Evolutionary conservation across 2,888 invertebrate genomes (phyloP), one percentile per base, ranked within the genome.

Genomic region (Nesidiocoris tenuis): DNA sequence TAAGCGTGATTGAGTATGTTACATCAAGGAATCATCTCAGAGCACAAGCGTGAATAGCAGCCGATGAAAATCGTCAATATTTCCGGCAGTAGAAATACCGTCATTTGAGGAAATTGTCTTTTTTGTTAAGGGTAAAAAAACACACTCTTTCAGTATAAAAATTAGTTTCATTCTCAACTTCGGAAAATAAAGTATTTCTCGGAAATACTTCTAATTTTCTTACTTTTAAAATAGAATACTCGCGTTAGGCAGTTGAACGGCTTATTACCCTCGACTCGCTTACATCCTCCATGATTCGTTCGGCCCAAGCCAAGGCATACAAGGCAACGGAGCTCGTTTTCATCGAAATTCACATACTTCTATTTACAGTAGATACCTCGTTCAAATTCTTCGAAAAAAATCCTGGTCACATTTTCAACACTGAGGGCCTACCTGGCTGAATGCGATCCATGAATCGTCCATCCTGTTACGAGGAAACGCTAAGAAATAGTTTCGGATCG

Each of bases 111-210:
- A 39, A 39, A 39, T 39, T 12, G 39, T 12, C 39, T 39, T 39
- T 39, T 39, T 39, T 39, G 12, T 7, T 39, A 39, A 3, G n/a
- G 39, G 57, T 59, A 57, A 59, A 59, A 56, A 59, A 56, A 70
- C 70, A 24, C 70, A 59, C 70, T 70, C 59, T 55, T 23, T 59
- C 70, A 67, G 70, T 70, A 70, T 70, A 70, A 70, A 70, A 70
- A 70, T 57, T 70, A 70, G 24, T 59, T 39, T 18, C n/a, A n/a
- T 7, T 39, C 23, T 59, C 39, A 59, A 70, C 59, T 57, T 70
- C 59, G 24, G 70, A 70, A 70, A 70, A 70, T 70, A 70, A 70
- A 70, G 70, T 57, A 70, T 70, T 70, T 59, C 59, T n/a, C 23
- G 7, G 70, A 70, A 70, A 70, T 70, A 70, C 70, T 57, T 59